Base-by-base conservation (phyloP, 37 sponge, comb jelly and placozoan species). In the Chondrilla cf. caribensis region DNA sequence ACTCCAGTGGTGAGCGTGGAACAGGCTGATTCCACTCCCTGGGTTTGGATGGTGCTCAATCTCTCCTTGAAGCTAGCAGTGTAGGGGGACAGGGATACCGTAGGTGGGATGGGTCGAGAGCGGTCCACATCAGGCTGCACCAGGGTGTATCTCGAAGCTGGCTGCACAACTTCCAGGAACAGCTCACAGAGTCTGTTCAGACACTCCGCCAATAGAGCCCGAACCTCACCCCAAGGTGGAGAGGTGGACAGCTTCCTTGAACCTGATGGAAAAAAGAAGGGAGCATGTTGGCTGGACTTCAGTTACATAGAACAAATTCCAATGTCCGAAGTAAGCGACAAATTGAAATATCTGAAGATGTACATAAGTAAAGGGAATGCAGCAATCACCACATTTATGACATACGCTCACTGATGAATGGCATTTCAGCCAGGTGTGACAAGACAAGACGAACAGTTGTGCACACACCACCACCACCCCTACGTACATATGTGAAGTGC, bases 51-150 rank as follows among this genome's bases (percentile, higher is more conserved):
- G 8, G 76, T 36, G 41, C 39, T 39, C 42, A 73, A 2, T 39
- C 41, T 22, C 25, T 40, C 76, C 76, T 39, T 37, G 36, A 39
- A 73, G 44, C 44, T 73, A n/a, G 76, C 41, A 22, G 76, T 73
- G 76, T 43, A 25, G 41, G 76, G 76, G 25, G 76, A 39, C 43
- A 73, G 76, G 3, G 76, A 39, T 22, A 39, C 76, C 22, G 76
- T 15, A 1, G 38, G 76, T 31, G 44, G 42, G 41, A 29, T 62
- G 29, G 25, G 29, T 15, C 6, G 5, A 15, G 64, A n/a, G 7
- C 6, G 6, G 25, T 62, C 64, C 25, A 62, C 64, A 19, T n/a
- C 15, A 7, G 18, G 15, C 9, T 6, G 11, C 51, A 47, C 11
- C 22, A 25, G 18, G 43, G 41, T n/a, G 29, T 62, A 29, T 17